These are phyloP conservation scores for Netta rufina DNA, from an alignment of 2,797 vertebrate genomes.

Conservation along the genomic window DNA sequence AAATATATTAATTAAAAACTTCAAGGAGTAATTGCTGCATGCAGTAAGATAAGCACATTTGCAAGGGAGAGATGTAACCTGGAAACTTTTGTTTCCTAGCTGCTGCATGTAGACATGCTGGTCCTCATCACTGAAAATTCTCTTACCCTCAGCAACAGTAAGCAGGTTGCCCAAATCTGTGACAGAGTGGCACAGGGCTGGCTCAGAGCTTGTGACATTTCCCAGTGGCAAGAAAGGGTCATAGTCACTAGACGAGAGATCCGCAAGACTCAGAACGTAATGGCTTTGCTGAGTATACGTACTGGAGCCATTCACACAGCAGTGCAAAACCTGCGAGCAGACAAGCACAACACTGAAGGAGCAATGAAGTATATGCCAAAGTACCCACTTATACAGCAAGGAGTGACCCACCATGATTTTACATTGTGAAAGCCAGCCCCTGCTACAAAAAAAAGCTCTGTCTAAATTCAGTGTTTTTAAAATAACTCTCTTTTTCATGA, in stretches of 20 bases:
- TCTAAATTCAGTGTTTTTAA: neutral
- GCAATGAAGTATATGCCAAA: neutral
- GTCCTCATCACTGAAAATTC: neutral
- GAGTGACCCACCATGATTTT: neutral
- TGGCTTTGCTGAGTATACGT: conserved; percentile 94
- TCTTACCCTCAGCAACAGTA: conserved; percentile 94
- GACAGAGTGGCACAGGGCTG: conserved; percentile 79
- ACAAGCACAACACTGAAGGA: neutral
- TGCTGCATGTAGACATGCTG: neutral
- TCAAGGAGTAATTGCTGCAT: rapidly evolving
- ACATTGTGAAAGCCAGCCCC: neutral
- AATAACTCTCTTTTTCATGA: neutral
- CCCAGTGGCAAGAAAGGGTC: conserved; percentile 91
- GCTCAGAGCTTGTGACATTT: conserved; percentile 87
- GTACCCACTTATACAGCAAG: neutral
- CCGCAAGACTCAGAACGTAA: conserved; percentile 91
- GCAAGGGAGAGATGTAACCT: neutral
- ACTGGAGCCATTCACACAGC: conserved; percentile 93
- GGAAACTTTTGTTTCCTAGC: neutral
- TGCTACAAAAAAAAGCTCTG: rapidly evolving
- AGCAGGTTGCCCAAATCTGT: conserved; percentile 90
- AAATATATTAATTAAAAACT: rapidly evolving
- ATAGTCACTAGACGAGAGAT: conserved; percentile 88
- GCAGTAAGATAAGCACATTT: neutral
- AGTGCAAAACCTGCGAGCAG: conserved; percentile 88